Conservation (phyloP, 2,797 vertebrate species). For the Phoeniculus purpureus region DNA sequence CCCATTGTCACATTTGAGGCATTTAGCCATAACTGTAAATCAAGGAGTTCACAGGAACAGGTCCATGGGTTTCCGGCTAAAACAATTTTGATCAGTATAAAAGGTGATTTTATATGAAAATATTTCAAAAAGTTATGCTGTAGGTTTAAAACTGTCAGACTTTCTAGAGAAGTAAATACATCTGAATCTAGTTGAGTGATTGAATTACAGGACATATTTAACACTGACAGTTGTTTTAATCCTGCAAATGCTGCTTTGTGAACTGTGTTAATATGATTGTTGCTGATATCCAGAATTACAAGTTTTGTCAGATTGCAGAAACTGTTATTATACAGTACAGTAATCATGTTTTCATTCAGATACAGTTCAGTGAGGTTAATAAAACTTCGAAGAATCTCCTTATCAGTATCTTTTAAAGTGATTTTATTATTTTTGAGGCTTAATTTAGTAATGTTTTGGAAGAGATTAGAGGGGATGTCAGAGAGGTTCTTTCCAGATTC, state of each 20-base stretch:
- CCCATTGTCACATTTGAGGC: conserved; percentile 71
- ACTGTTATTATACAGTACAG: conserved; percentile 65
- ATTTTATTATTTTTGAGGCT: conserved; percentile 77
- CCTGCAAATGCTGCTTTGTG: conserved; percentile 77
- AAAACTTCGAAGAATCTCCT: conserved; percentile 69
- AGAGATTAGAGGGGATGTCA: conserved; percentile 70
- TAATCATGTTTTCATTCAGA: conserved; percentile 79
- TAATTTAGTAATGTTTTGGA: conserved; percentile 68
- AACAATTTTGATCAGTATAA: conserved; percentile 66
- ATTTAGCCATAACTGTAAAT: conserved; percentile 74
- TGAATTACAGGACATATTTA: conserved; percentile 83
- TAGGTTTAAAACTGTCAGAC: conserved; percentile 73
- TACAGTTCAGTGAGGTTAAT: conserved; percentile 78
- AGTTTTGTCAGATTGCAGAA: conserved; percentile 79
- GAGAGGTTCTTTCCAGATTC: conserved; percentile 59
- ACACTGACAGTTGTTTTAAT: conserved; percentile 72
- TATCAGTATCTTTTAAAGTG: conserved; percentile 68
- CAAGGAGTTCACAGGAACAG: conserved; percentile 81
- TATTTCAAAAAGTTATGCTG: conserved; percentile 72
- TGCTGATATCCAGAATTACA: conserved; percentile 79
- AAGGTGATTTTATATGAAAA: conserved; percentile 53
- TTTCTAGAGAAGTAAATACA: conserved; percentile 60
- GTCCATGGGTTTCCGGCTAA: conserved; percentile 87
- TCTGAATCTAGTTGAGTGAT: conserved; percentile 76
- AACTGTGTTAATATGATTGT: conserved; percentile 81